These are phyloP conservation scores for Sylvietta virens DNA, from an alignment of 2,113 vertebrate species.

Conservation along the genomic window DNA sequence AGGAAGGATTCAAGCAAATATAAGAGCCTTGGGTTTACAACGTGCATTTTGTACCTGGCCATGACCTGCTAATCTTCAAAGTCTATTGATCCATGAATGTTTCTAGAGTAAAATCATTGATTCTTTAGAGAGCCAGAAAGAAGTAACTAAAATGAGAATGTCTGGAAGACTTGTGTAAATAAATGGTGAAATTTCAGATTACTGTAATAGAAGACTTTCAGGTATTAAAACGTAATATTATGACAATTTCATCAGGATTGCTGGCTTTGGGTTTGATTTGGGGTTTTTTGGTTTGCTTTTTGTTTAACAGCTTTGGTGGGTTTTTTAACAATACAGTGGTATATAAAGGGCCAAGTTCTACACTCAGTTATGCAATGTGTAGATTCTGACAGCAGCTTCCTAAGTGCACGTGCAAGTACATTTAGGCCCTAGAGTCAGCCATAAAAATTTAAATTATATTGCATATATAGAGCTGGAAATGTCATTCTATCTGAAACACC, in stretches of 20 bases:
- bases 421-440: neutral
- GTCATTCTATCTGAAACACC: neutral
- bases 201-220: neutral
- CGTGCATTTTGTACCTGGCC: conserved; percentile 41
- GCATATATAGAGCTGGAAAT: neutral
- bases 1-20: conserved; percentile 23
- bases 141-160: neutral
- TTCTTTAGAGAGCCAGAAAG: neutral
- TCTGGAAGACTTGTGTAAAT: neutral
- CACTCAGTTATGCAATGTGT: neutral
- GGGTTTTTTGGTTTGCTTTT: neutral
- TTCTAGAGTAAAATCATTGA: conserved; percentile 24
- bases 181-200: neutral
- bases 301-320: neutral
- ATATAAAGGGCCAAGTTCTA: neutral
- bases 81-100: conserved; percentile 13
- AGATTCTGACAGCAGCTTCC: neutral
- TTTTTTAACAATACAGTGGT: neutral
- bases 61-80: conserved; percentile 44
- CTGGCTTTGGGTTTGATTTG: neutral
- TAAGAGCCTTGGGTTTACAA: conserved; percentile 45
- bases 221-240: neutral
- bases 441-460: neutral
- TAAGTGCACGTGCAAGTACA: neutral
- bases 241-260: neutral